phyloP scores from a whole-genome alignment of 2,113 vertebrate genomes.

The Platycercus adscitus region DNA sequence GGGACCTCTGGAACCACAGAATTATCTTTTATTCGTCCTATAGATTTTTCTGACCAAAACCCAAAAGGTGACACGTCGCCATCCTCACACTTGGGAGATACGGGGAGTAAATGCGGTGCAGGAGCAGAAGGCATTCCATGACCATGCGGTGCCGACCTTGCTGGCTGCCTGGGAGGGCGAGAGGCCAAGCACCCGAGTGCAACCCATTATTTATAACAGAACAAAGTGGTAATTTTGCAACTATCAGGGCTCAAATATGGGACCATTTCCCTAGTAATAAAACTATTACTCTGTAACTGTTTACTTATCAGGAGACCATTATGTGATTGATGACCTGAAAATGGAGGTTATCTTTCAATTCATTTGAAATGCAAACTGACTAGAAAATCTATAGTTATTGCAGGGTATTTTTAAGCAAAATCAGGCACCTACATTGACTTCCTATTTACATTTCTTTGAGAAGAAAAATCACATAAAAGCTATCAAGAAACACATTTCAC shows the following conservation, averaged over 20 bases:
- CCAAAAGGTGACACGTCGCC: background rate
- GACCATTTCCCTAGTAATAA: conserved; percentile 62
- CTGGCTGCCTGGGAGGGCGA: background rate
- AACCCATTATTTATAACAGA: conserved; percentile 42
- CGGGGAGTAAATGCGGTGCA: background rate
- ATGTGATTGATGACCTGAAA: conserved; percentile 74
- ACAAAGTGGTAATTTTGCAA: conserved; percentile 52
- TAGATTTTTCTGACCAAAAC: conserved; percentile 36
- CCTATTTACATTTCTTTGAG: conserved; percentile 78
- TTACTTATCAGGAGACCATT: conserved; percentile 70
- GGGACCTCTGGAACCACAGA: conserved; percentile 3
- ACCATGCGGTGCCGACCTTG: rapidly evolving
- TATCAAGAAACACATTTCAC: conserved; percentile 79
- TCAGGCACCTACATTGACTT: conserved; percentile 71
- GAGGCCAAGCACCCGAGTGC: background rate
- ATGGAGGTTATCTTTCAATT: conserved; percentile 71
- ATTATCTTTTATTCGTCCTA: conserved; percentile 39
- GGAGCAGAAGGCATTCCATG: rapidly evolving
- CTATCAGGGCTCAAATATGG: conserved; percentile 51
- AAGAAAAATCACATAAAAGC: conserved; percentile 74
- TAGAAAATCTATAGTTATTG: conserved; percentile 71
- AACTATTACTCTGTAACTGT: conserved; percentile 71
- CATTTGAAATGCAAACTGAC: conserved; percentile 76
- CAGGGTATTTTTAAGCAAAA: conserved; percentile 71
- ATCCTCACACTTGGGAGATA: background rate